Percentiles rank a stretch among this genome's conserved stretches.
Evolutionary conservation across 2,113 vertebrate species (phyloP).

Genomic region (Hystrix brachyura): DNA sequence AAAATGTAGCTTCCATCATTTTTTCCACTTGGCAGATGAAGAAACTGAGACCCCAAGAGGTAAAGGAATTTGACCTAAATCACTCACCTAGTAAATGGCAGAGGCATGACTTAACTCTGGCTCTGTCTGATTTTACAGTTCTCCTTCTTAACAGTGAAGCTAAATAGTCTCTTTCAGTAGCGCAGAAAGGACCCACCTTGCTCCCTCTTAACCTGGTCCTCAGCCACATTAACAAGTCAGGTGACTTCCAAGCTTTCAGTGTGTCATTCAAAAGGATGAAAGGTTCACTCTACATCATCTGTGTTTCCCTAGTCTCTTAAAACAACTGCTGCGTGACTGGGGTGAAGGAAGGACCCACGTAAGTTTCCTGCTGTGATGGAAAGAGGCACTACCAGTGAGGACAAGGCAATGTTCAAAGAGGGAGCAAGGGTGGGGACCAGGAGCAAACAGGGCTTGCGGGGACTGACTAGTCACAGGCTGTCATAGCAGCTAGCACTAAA

Average conservation of each 20-base stretch:
- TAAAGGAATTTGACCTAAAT: constrained; percentile 1
- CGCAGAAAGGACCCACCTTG: not conserved
- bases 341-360: not conserved
- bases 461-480: not conserved
- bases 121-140: not conserved
- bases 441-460: fast-evolving
- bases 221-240: not conserved
- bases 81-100: not conserved
- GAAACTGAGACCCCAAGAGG: not conserved
- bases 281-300: not conserved
- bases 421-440: not conserved
- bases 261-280: not conserved
- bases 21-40: not conserved
- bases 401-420: not conserved
- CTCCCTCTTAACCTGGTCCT: not conserved
- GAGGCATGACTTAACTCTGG: not conserved
- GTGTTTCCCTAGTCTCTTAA: not conserved
- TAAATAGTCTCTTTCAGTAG: not conserved
- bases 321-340: not conserved
- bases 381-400: not conserved
- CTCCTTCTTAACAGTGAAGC: not conserved
- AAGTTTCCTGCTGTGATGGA: not conserved
- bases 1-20: not conserved
- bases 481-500: not conserved
- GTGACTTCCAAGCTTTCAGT: not conserved